These are phyloP conservation scores for Platanista minor DNA, from an alignment of 2,113 vertebrate species.

Conservation along the genomic window DNA sequence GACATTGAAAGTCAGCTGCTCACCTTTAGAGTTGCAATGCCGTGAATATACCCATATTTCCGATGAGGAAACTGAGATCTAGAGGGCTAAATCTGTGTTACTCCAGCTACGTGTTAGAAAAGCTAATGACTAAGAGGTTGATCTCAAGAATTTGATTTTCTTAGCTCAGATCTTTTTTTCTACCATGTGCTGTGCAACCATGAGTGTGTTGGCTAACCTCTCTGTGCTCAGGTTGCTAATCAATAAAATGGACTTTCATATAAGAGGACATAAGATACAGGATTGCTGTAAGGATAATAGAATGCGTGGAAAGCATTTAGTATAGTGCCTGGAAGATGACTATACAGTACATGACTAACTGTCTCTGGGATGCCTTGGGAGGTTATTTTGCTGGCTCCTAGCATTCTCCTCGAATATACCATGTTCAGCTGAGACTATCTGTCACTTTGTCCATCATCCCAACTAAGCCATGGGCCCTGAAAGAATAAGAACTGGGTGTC, in stretches of 20 bases:
- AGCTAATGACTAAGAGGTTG: background rate
- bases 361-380: background rate
- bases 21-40: no score
- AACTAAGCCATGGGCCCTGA: background rate
- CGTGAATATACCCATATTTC: background rate
- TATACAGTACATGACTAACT: background rate
- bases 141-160: background rate
- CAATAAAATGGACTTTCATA: background rate
- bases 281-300: background rate
- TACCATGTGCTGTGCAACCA: background rate
- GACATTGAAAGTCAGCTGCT: background rate
- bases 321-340: background rate
- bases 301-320: background rate
- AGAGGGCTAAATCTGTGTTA: no score
- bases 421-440: background rate
- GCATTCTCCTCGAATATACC: background rate
- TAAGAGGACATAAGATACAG: background rate
- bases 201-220: background rate
- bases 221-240: background rate
- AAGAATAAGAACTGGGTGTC: background rate
- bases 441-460: background rate
- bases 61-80: background rate
- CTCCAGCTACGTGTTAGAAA: fast-evolving
- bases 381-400: background rate
- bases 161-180: background rate